These are phyloP conservation scores for Agelas oroides DNA, from an alignment of 37 sponge, comb jelly and placozoan genomes.

Conservation along the genomic window DNA sequence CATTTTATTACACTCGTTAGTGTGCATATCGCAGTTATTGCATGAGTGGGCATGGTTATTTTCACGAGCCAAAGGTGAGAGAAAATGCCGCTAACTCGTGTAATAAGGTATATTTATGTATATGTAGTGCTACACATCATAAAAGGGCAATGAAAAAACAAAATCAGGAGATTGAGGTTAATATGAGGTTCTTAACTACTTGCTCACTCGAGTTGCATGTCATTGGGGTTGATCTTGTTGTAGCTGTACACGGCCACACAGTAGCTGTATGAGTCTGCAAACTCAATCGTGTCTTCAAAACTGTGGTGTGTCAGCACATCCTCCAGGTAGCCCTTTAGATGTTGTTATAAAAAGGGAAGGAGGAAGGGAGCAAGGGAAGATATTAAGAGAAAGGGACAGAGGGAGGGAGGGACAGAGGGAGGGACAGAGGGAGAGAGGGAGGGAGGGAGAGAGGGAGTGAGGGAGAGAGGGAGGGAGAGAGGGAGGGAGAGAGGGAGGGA, in stretches of 20 bases:
- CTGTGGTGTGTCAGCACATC: slow-evolving; percentile 27
- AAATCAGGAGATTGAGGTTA: too few relatives aligned
- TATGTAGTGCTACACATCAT: too few relatives aligned
- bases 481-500: not conserved
- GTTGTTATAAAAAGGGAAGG: not conserved
- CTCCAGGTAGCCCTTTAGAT: not conserved
- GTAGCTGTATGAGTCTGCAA: slow-evolving; percentile 19
- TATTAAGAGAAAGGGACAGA: not conserved
- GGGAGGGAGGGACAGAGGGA: not conserved
- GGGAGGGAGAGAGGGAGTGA: not conserved
- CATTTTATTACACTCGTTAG: too few relatives aligned
- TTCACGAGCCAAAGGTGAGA: too few relatives aligned
- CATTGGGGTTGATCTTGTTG: slow-evolving; percentile 57
- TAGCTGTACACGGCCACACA: slow-evolving; percentile 80
- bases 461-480: not conserved
- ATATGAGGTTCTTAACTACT: too few relatives aligned
- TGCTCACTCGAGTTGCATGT: slow-evolving; percentile 60
- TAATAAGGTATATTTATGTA: too few relatives aligned
- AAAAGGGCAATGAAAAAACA: too few relatives aligned
- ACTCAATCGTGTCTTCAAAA: slow-evolving; percentile 49
- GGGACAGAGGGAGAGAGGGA: not conserved
- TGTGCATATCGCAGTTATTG: too few relatives aligned
- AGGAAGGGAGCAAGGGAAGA: not conserved
- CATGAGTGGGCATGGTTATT: too few relatives aligned
- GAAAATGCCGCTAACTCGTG: too few relatives aligned